Conservation (phyloP, 2,797 vertebrate species). For the Smutsia gigantea region DNA sequence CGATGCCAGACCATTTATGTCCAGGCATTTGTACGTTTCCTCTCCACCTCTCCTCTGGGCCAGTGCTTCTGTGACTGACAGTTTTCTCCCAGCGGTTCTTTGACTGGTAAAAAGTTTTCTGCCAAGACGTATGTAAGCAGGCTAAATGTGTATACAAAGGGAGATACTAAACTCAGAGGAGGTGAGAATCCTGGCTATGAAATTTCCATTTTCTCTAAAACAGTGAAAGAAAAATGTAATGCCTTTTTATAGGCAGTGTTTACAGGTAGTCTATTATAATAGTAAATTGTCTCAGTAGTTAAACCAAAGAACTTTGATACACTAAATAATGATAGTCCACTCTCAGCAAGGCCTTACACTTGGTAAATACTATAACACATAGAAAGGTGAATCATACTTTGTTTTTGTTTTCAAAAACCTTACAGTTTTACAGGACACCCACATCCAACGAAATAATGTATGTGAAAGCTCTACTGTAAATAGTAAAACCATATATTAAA, state of each 20-base stretch:
- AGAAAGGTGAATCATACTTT: conserved; percentile 11
- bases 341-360: not conserved
- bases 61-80: too few species aligned
- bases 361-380: not conserved
- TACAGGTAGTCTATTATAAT: not conserved
- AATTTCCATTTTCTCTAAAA: too few species aligned
- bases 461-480: not conserved
- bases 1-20: too few species aligned
- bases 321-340: not conserved
- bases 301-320: not conserved
- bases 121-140: too few species aligned
- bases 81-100: too few species aligned
- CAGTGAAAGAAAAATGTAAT: too few species aligned
- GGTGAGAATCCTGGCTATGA: too few species aligned
- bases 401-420: conserved; percentile 27
- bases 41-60: too few species aligned
- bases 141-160: too few species aligned
- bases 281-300: conserved; percentile 3
- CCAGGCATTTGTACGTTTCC: too few species aligned
- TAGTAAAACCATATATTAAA: not conserved
- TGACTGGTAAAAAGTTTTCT: too few species aligned
- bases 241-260: not conserved
- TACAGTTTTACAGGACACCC: not conserved
- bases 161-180: too few species aligned
- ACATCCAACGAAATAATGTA: not conserved